These are phyloP conservation scores for Polyergus mexicanus DNA, from an alignment of 1,140 invertebrate species.

Conservation along the genomic window DNA sequence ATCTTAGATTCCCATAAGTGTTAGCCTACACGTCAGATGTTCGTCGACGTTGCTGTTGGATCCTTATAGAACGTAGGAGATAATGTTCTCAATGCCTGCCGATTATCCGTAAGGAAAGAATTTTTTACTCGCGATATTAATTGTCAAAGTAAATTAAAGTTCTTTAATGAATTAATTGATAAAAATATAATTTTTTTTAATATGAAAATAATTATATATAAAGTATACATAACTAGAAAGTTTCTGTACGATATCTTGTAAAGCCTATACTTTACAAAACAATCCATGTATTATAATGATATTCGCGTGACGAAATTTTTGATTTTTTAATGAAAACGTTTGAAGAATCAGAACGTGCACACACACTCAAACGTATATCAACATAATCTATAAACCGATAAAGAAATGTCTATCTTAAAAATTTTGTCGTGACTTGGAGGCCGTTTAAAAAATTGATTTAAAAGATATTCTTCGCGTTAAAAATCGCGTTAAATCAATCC, in stretches of 20 bases:
- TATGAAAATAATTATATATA: background rate
- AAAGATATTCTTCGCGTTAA: background rate
- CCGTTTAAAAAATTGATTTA: too few species aligned
- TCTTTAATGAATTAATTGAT: background rate
- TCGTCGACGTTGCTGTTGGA: background rate
- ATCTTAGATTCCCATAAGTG: conserved; percentile 73
- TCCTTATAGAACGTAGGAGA: background rate
- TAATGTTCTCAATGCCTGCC: background rate
- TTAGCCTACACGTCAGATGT: conserved; percentile 12
- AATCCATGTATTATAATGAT: too few species aligned
- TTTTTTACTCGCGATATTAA: background rate
- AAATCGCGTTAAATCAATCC: background rate
- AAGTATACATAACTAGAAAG: too few species aligned
- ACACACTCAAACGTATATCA: too few species aligned
- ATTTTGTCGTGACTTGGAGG: background rate
- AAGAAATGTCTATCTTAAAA: background rate
- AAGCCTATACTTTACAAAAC: too few species aligned
- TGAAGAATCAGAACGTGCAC: too few species aligned
- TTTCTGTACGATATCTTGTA: too few species aligned
- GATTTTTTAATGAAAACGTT: too few species aligned
- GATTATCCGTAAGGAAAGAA: too few species aligned
- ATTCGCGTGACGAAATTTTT: too few species aligned
- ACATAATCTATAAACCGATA: too few species aligned
- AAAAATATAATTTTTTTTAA: background rate
- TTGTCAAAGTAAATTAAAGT: background rate